phyloP scores from a whole-genome alignment of 2,888 invertebrate genomes.

The Campoplex nolae region DNA sequence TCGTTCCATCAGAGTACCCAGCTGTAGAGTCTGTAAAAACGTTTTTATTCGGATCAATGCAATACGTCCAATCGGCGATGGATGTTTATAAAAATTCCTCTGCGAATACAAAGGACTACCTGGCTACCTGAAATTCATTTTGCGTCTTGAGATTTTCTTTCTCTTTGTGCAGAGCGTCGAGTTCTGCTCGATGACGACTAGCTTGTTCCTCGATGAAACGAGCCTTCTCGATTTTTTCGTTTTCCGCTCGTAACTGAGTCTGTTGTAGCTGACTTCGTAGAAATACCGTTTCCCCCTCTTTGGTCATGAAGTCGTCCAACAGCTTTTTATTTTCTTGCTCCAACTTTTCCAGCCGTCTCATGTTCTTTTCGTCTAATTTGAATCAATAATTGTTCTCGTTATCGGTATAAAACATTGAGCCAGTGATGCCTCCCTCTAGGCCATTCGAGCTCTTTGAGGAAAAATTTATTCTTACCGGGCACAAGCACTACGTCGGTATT shows the following conservation, averaged over 20 bases:
- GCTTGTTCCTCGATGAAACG: constrained; percentile 78
- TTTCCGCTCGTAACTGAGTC: constrained; percentile 75
- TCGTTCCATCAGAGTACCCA: constrained; percentile 76
- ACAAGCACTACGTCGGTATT: constrained; percentile 67
- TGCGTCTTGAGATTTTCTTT: constrained; percentile 79
- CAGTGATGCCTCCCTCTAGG: too few relatives aligned
- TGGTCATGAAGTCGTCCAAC: constrained; percentile 77
- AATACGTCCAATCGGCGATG: not conserved
- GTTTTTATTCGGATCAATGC: not conserved
- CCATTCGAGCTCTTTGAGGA: not conserved
- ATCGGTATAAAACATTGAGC: not conserved
- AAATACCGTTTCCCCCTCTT: constrained; percentile 80
- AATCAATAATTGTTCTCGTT: not conserved
- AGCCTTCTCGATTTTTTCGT: constrained; percentile 76
- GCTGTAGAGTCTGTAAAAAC: constrained; percentile 73
- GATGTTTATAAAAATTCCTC: not conserved
- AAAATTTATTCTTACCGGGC: constrained; percentile 65
- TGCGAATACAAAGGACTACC: not conserved
- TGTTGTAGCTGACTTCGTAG: constrained; percentile 78
- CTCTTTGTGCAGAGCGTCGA: constrained; percentile 76
- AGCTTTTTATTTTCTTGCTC: constrained; percentile 78
- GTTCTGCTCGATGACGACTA: constrained; percentile 74
- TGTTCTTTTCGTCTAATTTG: constrained; percentile 64
- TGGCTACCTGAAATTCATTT: constrained; percentile 77
- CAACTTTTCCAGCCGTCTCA: constrained; percentile 74